A percentile compares a stretch with the other conserved stretches of the same genome.
Evolutionary conservation across 2,113 vertebrate species (phyloP).

Genomic region (Channa maculata): DNA sequence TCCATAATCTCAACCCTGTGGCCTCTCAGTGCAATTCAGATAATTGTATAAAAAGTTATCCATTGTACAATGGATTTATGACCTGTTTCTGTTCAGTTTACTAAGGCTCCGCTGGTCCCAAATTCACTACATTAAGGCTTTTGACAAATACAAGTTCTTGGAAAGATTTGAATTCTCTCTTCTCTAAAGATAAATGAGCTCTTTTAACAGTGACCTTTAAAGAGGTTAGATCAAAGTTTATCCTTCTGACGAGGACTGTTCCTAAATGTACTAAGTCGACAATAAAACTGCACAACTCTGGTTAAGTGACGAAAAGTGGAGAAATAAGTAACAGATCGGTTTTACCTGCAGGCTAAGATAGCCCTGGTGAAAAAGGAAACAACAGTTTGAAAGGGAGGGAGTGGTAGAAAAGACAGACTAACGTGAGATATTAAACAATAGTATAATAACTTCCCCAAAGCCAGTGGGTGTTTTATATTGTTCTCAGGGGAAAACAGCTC

Average conservation of each 20-base stretch:
- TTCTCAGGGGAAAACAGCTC: neutral
- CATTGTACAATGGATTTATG: neutral
- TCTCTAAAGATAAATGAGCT: neutral
- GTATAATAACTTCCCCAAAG: too few relatives aligned
- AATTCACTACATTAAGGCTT: neutral
- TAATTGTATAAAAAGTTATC: neutral
- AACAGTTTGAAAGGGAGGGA: neutral
- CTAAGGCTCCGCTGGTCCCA: neutral
- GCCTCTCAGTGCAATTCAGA: neutral
- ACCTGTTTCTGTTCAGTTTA: slow-evolving; percentile 16
- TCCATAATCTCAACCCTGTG: neutral
- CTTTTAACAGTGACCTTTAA: slow-evolving; percentile 15
- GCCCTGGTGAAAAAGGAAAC: neutral
- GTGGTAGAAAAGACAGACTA: neutral
- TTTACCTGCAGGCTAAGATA: slow-evolving; percentile 17
- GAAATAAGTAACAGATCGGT: neutral
- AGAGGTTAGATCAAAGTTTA: slow-evolving; percentile 14
- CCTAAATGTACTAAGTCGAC: slow-evolving; percentile 17
- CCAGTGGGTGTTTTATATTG: neutral
- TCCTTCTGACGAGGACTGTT: slow-evolving; percentile 11
- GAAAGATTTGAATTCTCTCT: neutral
- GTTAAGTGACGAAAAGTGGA: neutral
- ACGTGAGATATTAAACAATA: slow-evolving; percentile 37
- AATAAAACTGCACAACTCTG: slow-evolving; percentile 1
- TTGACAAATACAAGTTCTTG: neutral